Conservation (phyloP, 2,113 vertebrate species). For the Pipra filicauda region DNA sequence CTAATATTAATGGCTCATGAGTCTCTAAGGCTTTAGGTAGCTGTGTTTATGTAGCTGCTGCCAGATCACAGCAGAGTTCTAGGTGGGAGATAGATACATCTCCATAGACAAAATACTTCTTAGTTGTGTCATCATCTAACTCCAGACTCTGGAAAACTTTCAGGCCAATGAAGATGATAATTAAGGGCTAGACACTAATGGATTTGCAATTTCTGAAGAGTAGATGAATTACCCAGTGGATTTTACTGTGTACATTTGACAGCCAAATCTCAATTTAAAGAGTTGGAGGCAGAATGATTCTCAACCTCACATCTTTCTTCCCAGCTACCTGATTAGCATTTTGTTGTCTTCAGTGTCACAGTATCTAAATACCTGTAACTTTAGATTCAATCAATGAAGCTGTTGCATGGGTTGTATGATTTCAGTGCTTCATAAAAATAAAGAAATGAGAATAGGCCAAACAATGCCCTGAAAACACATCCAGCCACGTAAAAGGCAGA, state of each 20-base stretch:
- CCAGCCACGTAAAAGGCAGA: background rate
- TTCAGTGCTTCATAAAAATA: background rate
- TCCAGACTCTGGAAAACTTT: background rate
- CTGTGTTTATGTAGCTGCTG: background rate
- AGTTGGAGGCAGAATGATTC: background rate
- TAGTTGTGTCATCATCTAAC: background rate
- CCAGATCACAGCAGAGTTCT: background rate
- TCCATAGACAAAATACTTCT: background rate
- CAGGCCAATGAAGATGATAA: background rate
- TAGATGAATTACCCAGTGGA: background rate
- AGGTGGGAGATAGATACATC: background rate
- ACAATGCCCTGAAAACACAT: background rate
- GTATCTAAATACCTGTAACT: background rate
- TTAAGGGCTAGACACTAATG: background rate
- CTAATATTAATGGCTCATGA: background rate
- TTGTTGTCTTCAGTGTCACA: background rate
- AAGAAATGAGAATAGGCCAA: background rate
- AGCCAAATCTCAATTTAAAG: background rate
- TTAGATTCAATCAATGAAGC: background rate
- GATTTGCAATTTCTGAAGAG: background rate
- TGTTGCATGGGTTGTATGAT: background rate
- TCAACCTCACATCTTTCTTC: background rate
- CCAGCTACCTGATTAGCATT: background rate
- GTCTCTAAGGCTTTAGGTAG: background rate
- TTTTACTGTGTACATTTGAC: background rate